A percentile compares a stretch with the other conserved stretches of the same genome.
Conservation (phyloP, 2,113 vertebrate genomes). For the Sapajus apella region DNA sequence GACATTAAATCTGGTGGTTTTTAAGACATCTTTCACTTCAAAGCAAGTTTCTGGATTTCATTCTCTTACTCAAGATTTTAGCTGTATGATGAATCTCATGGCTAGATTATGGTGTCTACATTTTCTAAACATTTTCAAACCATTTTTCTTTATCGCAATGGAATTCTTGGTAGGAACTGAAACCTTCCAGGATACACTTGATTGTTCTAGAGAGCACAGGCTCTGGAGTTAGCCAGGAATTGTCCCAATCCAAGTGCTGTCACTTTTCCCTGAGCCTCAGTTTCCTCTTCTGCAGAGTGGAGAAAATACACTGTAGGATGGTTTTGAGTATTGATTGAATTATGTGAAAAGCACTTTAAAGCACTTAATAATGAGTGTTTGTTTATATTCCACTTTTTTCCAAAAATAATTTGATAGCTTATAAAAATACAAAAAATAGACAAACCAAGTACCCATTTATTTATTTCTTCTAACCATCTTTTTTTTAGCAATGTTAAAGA, state of each 20-base stretch:
- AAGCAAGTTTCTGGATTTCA: slow-evolving; percentile 1
- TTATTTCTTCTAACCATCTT: not conserved
- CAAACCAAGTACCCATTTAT: not conserved
- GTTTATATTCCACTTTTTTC: not conserved
- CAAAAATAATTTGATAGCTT: slow-evolving; percentile 27
- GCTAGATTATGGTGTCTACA: not conserved
- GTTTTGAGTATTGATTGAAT: not conserved
- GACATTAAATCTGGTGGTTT: not conserved
- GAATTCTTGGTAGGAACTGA: not conserved
- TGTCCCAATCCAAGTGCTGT: not conserved
- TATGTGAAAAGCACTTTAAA: not conserved
- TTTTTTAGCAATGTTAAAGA: not conserved
- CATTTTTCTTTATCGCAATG: not conserved
- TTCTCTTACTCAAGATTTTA: slow-evolving; percentile 37
- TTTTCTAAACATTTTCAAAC: not conserved
- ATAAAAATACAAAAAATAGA: slow-evolving; percentile 12
- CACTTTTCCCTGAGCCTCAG: not conserved
- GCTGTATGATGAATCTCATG: not conserved
- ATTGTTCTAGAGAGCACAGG: not conserved
- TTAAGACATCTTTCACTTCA: not conserved
- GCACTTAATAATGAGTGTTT: not conserved
- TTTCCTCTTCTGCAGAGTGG: not conserved
- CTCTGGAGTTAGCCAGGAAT: not conserved
- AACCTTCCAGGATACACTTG: not conserved
- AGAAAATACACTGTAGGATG: not conserved